Evolutionary conservation across 2,797 vertebrate species (phyloP), one percentile per base, ranked within the genome.

Genomic region (Chelonia mydas): DNA sequence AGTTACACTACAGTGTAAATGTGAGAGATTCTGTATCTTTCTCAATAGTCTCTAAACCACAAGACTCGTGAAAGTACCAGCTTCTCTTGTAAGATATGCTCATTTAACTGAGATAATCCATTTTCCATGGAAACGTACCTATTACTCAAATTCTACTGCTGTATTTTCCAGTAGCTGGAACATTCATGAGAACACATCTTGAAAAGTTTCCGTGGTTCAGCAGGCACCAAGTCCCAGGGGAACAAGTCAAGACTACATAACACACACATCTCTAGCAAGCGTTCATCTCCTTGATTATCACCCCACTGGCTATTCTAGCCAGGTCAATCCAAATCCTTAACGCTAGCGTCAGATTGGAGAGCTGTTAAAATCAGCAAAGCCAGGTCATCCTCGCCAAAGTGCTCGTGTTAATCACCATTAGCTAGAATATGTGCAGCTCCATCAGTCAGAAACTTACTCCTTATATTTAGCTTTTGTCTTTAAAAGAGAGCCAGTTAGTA

Each of bases 401-500:
- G 59, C 65, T 95, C 94, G 92, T 95, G 96, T 97, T 97, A 97
- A 96, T 85, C 96, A 81, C 84, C 88, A 94, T 90, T 53, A 51
- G 3, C 1, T 5, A 45, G 23, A 89, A 49, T 27, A 93, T 51
- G 91, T 95, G 95, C 92, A 94, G 93, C 96, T 96, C 93, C 92
- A 91, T 93, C 96, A 97, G 96, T 96, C 95, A 96, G 95, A 95
- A 97, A 87, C 54, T 84, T 81, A 93, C 68, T 47, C 90, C 88
- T 97, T 96, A 88, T 65, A 55, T 85, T 96, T 96, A 45, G 23
- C n/a, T 95, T 94, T 90, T 93, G 84, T 94, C 88, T 89, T 95
- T 96, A 96, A 96, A 97, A 97, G 88, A 87, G 83, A 96, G 90
- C 65, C 89, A 94, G 96, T 97, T 97, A 97, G 91, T 94, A 92